Evolutionary conservation across 2,113 vertebrate species (phyloP), one percentile per base, ranked within the genome.

Genomic region (Lophochroa leadbeateri): DNA sequence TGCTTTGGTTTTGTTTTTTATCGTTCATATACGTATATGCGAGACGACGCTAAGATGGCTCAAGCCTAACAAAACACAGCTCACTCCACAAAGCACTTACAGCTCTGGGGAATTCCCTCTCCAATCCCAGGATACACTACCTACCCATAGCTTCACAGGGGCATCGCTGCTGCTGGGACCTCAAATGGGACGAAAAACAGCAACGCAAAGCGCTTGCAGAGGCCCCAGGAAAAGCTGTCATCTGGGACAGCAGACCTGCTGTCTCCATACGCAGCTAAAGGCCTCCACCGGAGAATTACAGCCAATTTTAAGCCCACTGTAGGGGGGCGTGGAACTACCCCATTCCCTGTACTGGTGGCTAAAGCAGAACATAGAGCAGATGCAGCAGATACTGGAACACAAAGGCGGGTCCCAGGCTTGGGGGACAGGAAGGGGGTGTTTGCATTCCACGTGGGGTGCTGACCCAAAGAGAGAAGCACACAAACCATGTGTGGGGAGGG

Each of bases 141-240:
- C 69, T 21, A 29, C 0, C 20, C 35, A 6, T 1, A 0, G 60
- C n/a, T 74, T 3, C 64, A 2, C 47, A 16, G 24, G 63, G 47
- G 6, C n/a, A 72, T 14, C 23, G 0, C 43, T 37, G 79, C 47
- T 4, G 23, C 44, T 4, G 24, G 20, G 17, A 33, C 15, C 52
- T 29, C 77, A 7, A 35, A 49, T 1, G 13, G 33, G 50, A 15
- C 7, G 18, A 29, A 25, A 25, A 74, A 6, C 14, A 31, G 29
- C 78, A 47, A 10, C n/a, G 46, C 17, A 6, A 1, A 0, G 1
- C 3, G 68, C 68, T 35, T 1, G 0, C 19, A n/a, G 86, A 13
- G 52, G 50, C 27, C 55, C 35, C 82, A 8, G n/a, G 77, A 63
- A 83, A 86, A 35, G 64, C 63, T 6, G 31, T 23, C 86, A 31